Evolutionary conservation across 2,797 vertebrate species (phyloP).

Genomic region (Coendou prehensilis): DNA sequence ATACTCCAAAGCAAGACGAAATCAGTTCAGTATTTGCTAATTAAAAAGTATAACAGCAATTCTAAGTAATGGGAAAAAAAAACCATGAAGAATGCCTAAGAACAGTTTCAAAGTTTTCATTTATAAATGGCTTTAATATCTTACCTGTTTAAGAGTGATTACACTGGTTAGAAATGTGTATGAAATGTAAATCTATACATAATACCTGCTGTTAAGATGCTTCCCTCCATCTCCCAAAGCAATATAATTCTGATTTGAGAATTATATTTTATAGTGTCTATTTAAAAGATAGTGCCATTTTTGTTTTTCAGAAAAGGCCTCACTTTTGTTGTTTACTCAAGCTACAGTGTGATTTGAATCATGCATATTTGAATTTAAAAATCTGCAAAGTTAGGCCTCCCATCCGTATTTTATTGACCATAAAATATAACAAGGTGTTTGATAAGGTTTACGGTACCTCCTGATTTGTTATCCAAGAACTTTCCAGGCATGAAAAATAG

Average conservation of each 20-base stretch:
- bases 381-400: background rate
- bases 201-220: background rate
- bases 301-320: background rate
- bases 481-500: background rate
- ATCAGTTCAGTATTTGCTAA: slow-evolving; percentile 48
- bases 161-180: background rate
- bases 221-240: background rate
- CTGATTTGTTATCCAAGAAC: background rate
- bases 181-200: background rate
- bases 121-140: background rate
- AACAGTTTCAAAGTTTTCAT: background rate
- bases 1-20: slow-evolving; percentile 37
- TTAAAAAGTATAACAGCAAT: slow-evolving; percentile 59
- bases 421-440: background rate
- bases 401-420: background rate
- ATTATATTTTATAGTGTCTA: background rate
- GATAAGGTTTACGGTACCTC: background rate
- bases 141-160: background rate
- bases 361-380: background rate
- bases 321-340: background rate
- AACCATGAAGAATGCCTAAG: background rate
- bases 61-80: background rate
- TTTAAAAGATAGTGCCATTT: background rate
- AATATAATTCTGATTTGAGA: slow-evolving; percentile 19
- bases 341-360: background rate